A percentile compares a stretch with the other conserved stretches of the same genome.
Evolutionary conservation across 2,797 vertebrate genomes (phyloP).

Genomic region (Melanotaenia nigrans): DNA sequence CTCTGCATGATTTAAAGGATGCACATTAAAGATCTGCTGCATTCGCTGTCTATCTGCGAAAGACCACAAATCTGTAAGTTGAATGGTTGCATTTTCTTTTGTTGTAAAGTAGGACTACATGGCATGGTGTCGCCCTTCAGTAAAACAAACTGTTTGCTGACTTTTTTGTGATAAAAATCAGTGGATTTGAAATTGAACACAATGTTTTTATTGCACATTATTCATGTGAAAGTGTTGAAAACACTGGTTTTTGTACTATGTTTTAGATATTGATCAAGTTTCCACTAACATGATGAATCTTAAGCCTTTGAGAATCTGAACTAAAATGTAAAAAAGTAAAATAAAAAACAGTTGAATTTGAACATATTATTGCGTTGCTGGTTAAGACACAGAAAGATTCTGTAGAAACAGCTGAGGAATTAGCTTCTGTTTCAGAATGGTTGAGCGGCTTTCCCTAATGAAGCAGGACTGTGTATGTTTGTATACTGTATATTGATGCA

Average conservation of each 20-base stretch:
- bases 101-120: background rate
- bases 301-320: too few species aligned
- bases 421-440: conserved; percentile 81
- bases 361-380: conserved; percentile 18
- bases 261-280: too few species aligned
- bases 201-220: background rate
- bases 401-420: conserved; percentile 59
- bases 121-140: background rate
- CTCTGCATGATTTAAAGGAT: background rate
- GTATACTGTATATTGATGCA: conserved; percentile 64
- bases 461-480: conserved; percentile 26
- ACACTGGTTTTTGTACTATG: background rate
- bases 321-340: background rate
- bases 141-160: too few species aligned
- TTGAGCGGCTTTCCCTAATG: conserved; percentile 75
- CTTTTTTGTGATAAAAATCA: background rate
- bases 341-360: background rate
- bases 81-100: background rate
- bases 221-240: background rate
- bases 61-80: background rate
- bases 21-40: background rate
- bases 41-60: background rate
- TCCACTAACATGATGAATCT: too few species aligned
- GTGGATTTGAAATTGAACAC: background rate
- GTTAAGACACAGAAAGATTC: conserved; percentile 18